Conservation (phyloP, 1,140 invertebrate species). For the Heliconius hewitsoni region DNA sequence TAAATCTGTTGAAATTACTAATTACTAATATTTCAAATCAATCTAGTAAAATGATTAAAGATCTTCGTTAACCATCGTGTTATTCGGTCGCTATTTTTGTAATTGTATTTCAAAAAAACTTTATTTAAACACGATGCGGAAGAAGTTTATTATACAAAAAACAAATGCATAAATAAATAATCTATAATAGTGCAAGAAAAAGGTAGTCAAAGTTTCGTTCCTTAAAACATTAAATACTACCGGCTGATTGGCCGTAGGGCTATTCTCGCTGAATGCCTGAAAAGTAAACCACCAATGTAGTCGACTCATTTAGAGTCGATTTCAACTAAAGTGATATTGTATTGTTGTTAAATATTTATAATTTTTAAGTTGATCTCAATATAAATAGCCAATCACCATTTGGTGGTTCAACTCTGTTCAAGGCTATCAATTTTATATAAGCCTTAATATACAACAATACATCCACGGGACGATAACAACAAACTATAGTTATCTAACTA, state of each 20-base stretch:
- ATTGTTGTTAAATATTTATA: slow-evolving; percentile 65
- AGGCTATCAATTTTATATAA: slow-evolving; percentile 17
- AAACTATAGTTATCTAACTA: slow-evolving; percentile 74
- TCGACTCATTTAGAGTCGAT: slow-evolving; percentile 76
- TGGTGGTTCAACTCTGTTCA: slow-evolving; percentile 18
- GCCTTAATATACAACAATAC: slow-evolving; percentile 74
- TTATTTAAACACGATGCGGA: slow-evolving; percentile 77
- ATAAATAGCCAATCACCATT: slow-evolving; percentile 47
- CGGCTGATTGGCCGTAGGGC: slow-evolving; percentile 85
- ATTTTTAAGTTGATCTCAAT: slow-evolving; percentile 20
- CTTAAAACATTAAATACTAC: slow-evolving; percentile 82
- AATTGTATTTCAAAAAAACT: slow-evolving; percentile 46
- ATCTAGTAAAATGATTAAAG: slow-evolving; percentile 28
- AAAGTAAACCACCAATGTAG: slow-evolving; percentile 82
- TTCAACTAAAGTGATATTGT: slow-evolving; percentile 74
- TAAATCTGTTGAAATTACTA: slow-evolving; percentile 32
- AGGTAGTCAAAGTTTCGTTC: slow-evolving; percentile 75
- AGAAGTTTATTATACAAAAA: slow-evolving; percentile 63
- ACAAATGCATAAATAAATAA: slow-evolving; percentile 59
- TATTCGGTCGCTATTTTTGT: slow-evolving; percentile 30
- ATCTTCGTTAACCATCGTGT: slow-evolving; percentile 48
- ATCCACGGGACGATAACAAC: slow-evolving; percentile 77
- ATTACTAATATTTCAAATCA: slow-evolving; percentile 29
- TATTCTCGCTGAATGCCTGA: slow-evolving; percentile 86
- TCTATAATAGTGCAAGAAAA: slow-evolving; percentile 79